phyloP scores from a whole-genome alignment of 2,888 invertebrate genomes.

The Acleris laterana region DNA sequence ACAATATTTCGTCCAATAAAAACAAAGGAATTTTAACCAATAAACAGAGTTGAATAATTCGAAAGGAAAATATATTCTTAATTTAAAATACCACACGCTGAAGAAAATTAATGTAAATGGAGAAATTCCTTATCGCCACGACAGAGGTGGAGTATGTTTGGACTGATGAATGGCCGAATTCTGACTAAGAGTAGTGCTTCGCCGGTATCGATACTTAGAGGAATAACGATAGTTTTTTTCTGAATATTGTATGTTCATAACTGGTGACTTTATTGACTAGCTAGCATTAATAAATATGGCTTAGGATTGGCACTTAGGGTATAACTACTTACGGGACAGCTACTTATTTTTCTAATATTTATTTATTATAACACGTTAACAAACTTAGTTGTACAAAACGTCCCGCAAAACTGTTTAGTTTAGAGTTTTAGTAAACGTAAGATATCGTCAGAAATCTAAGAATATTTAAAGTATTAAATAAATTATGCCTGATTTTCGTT shows the following conservation, averaged over 20 bases:
- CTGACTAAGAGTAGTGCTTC: conserved; percentile 58
- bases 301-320: neutral
- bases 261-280: neutral
- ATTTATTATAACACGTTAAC: too few species aligned
- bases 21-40: conserved; percentile 23
- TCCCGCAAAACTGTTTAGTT: too few species aligned
- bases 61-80: conserved; percentile 64
- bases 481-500: too few species aligned
- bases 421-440: too few species aligned
- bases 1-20: conserved; percentile 23
- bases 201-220: neutral
- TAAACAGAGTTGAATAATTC: conserved; percentile 38
- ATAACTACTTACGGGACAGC: neutral
- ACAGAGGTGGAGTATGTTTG: conserved; percentile 67
- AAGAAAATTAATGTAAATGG: conserved; percentile 64
- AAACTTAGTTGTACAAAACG: too few species aligned
- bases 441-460: too few species aligned
- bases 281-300: too few species aligned
- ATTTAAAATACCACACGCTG: conserved; percentile 64
- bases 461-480: too few species aligned
- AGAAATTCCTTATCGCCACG: conserved; percentile 69
- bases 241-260: neutral
- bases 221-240: conserved; percentile 1
- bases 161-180: conserved; percentile 71
- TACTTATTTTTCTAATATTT: too few species aligned